These are phyloP conservation scores for Nothoprocta pentlandii DNA, from an alignment of 2,113 vertebrate species.

Conservation along the genomic window DNA sequence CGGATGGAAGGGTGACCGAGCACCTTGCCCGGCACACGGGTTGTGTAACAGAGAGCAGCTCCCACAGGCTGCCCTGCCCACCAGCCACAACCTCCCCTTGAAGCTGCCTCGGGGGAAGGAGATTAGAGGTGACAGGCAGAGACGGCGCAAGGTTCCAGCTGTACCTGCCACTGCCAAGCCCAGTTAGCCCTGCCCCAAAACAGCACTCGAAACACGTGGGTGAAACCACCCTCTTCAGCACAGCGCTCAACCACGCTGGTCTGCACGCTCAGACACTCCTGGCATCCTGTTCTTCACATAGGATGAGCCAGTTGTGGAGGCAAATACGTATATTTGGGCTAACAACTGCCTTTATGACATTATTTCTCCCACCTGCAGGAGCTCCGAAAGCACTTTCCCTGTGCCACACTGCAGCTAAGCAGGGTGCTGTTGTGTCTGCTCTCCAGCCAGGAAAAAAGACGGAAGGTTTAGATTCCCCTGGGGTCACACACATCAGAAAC, in stretches of 20 bases:
- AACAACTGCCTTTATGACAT: background rate
- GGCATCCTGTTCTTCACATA: background rate
- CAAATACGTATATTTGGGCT: background rate
- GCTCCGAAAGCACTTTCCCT: background rate
- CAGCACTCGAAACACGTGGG: background rate
- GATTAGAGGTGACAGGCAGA: slow-evolving; percentile 3
- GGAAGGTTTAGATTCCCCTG: background rate
- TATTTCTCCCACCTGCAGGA: background rate
- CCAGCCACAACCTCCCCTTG: background rate
- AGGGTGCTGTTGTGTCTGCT: background rate
- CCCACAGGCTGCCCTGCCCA: background rate
- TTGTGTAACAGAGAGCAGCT: background rate
- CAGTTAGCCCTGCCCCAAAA: background rate
- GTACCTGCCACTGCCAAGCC: background rate
- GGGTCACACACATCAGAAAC: background rate
- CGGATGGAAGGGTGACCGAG: background rate
- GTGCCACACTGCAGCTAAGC: background rate
- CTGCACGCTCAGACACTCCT: background rate
- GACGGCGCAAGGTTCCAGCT: background rate
- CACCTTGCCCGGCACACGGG: background rate
- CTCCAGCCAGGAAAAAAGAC: background rate
- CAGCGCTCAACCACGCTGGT: background rate
- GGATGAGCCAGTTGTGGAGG: background rate
- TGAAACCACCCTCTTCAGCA: background rate
- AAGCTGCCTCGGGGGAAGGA: background rate